phyloP scores from a whole-genome alignment of 2,888 invertebrate species.

The Neoscelio sp. region DNA sequence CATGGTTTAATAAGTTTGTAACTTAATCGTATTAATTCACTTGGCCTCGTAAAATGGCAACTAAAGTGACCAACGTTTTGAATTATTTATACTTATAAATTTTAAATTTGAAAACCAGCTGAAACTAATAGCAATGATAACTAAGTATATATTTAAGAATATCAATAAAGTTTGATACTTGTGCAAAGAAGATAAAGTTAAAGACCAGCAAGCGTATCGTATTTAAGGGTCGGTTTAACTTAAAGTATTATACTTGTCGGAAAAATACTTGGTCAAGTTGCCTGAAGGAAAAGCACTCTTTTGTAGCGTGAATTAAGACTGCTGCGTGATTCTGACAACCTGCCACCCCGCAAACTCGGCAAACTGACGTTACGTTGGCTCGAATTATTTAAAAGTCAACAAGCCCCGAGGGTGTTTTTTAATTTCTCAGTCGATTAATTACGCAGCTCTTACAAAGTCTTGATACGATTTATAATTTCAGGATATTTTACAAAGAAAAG shows the following conservation, averaged over 20 bases:
- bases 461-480: constrained; percentile 54
- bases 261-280: constrained; percentile 62
- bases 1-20: too few relatives aligned
- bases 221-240: constrained; percentile 56
- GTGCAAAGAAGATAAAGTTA: constrained; percentile 33
- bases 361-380: constrained; percentile 75
- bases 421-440: constrained; percentile 73
- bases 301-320: constrained; percentile 78
- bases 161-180: too few relatives aligned
- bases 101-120: too few relatives aligned
- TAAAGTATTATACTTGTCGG: constrained; percentile 41
- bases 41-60: too few relatives aligned
- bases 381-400: constrained; percentile 82
- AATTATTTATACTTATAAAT: too few relatives aligned
- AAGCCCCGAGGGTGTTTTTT: constrained; percentile 76
- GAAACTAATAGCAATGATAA: too few relatives aligned
- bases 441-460: constrained; percentile 63
- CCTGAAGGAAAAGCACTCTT: constrained; percentile 66
- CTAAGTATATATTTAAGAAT: too few relatives aligned
- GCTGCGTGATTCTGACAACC: constrained; percentile 80
- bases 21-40: too few relatives aligned
- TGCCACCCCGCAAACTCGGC: constrained; percentile 71
- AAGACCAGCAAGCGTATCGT: constrained; percentile 31
- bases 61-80: too few relatives aligned
- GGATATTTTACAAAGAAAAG: constrained; percentile 30